Percentiles rank a stretch among this genome's conserved stretches.
phyloP scores from a whole-genome alignment of 2,888 invertebrate genomes.

The Eristalis arbustorum region DNA sequence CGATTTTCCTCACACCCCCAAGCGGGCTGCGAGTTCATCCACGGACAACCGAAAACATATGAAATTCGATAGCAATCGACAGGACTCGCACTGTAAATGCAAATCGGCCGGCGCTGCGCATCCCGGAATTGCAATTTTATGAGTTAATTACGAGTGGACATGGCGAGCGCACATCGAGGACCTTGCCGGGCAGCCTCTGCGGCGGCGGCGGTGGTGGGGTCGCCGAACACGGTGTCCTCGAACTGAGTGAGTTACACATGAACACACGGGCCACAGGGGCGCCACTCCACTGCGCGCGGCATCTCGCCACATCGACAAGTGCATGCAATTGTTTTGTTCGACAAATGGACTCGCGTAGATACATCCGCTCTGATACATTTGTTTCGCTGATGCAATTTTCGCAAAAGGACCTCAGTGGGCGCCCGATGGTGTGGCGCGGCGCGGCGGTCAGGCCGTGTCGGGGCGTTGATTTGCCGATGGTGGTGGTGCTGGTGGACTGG shows the following conservation, averaged over 20 bases:
- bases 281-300: background rate
- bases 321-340: slow-evolving; percentile 63
- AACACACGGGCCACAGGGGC: background rate
- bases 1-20: background rate
- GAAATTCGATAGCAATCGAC: slow-evolving; percentile 68
- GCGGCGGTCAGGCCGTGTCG: slow-evolving; percentile 7
- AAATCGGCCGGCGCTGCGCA: slow-evolving; percentile 36
- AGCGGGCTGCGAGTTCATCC: slow-evolving; percentile 39
- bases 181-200: background rate
- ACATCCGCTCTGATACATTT: slow-evolving; percentile 67
- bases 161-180: slow-evolving; percentile 9
- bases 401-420: slow-evolving; percentile 31
- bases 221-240: slow-evolving; percentile 47
- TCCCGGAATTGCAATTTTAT: slow-evolving; percentile 64
- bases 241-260: slow-evolving; percentile 57
- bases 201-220: background rate
- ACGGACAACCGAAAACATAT: slow-evolving; percentile 62
- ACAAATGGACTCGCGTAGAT: slow-evolving; percentile 69
- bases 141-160: slow-evolving; percentile 66
- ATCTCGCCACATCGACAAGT: background rate
- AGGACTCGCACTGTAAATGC: slow-evolving; percentile 46
- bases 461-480: slow-evolving; percentile 59
- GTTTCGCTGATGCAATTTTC: slow-evolving; percentile 66
- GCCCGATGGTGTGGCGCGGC: slow-evolving; percentile 11
- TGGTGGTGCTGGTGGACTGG: slow-evolving; percentile 23